These are phyloP conservation scores for Gallinago jamesoni DNA, from an alignment of 2,113 vertebrate genomes.

Conservation along the genomic window DNA sequence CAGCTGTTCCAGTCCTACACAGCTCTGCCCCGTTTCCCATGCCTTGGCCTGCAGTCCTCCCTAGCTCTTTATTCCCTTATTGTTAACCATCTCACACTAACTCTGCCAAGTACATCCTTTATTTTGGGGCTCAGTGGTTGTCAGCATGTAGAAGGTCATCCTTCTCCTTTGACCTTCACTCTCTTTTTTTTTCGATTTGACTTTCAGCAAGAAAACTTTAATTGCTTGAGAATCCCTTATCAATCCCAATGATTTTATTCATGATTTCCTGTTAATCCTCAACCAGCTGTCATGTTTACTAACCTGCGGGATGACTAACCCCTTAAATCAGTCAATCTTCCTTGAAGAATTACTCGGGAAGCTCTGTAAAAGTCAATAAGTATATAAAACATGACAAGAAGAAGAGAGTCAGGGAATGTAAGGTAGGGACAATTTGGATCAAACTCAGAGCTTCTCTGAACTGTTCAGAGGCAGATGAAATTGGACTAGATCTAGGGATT, in stretches of 20 bases:
- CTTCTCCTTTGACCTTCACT: constrained; percentile 23
- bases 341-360: constrained; percentile 45
- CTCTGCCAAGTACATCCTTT: not conserved
- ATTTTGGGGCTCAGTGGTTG: not conserved
- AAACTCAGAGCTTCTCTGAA: not conserved
- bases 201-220: constrained; percentile 23
- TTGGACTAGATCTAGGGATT: constrained; percentile 6
- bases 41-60: not conserved
- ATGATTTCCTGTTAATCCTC: constrained; percentile 66
- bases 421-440: constrained; percentile 22
- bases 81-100: not conserved
- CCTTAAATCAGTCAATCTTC: constrained; percentile 34
- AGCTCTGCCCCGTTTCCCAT: not conserved
- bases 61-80: not conserved
- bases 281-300: constrained; percentile 61
- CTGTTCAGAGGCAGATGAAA: constrained; percentile 8
- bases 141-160: not conserved
- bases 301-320: constrained; percentile 47
- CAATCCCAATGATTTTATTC: constrained; percentile 60
- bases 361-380: constrained; percentile 49
- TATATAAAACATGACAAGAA: constrained; percentile 25
- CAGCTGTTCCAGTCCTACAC: not conserved
- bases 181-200: not conserved
- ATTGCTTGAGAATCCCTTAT: constrained; percentile 57
- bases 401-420: not conserved